A percentile compares a stretch with the other conserved stretches of the same genome.
phyloP scores from a whole-genome alignment of 2,888 invertebrate species.

The Aphelenchoides bicaudatus region DNA sequence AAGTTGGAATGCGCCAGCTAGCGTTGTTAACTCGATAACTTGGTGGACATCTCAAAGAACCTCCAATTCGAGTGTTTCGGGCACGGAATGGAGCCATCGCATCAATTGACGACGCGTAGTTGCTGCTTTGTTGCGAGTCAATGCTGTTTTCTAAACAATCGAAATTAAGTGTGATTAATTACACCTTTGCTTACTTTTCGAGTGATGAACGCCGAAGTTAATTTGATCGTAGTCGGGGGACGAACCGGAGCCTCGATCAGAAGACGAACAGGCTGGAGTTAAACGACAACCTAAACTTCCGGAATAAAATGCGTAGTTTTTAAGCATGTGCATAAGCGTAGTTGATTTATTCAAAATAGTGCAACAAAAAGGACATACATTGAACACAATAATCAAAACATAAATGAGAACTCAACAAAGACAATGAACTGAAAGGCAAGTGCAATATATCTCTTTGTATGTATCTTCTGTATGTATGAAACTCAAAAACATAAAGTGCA shows the following conservation, averaged over 20 bases:
- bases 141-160: background rate
- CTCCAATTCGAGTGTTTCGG: conserved; percentile 27
- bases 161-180: background rate
- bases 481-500: conserved; percentile 8
- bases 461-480: no score
- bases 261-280: conserved; percentile 17
- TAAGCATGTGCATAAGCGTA: no score
- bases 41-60: conserved; percentile 32
- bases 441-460: no score
- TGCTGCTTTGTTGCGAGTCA: conserved; percentile 2
- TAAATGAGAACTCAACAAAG: background rate
- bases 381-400: no score
- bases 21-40: background rate
- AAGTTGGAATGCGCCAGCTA: background rate
- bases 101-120: background rate
- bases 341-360: no score
- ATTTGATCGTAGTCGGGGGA: conserved; percentile 17
- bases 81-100: conserved; percentile 10
- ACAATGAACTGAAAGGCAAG: background rate
- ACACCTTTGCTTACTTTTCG: conserved; percentile 1
- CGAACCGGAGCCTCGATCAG: conserved; percentile 14
- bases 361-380: no score
- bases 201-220: background rate
- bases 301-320: no score
- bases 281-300: background rate